A percentile compares a stretch with the other conserved stretches of the same genome.
These are phyloP conservation scores for Dicrostonyx torquatus DNA, from an alignment of 2,797 vertebrate species.

Conservation along the genomic window DNA sequence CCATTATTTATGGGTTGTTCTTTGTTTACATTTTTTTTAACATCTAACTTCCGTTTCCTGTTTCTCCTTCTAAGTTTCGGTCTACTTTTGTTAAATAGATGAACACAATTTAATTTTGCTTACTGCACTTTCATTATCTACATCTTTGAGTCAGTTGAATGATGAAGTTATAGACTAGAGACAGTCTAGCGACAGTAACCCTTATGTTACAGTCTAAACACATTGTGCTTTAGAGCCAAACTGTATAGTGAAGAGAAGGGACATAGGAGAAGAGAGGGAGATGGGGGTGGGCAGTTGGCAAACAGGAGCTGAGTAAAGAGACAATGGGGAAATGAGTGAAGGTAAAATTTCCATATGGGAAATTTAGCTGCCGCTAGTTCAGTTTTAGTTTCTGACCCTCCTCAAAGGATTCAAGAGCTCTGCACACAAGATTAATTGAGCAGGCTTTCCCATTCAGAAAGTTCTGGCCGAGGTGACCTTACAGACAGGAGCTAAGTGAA, in stretches of 20 bases:
- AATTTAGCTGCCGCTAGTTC: slow-evolving; percentile 28
- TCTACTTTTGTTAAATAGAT: background rate
- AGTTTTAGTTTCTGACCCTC: slow-evolving; percentile 77
- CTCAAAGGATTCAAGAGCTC: slow-evolving; percentile 73
- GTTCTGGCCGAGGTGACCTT: slow-evolving; percentile 70
- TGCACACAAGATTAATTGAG: slow-evolving; percentile 79
- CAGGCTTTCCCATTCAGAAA: slow-evolving; percentile 66
- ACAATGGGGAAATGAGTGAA: background rate
- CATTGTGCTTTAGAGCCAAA: background rate
- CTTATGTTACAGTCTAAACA: background rate
- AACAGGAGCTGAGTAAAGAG: background rate
- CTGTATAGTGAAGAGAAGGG: background rate
- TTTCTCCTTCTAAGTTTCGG: background rate
- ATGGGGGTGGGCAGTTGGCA: background rate
- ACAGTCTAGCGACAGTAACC: background rate
- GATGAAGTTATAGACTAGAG: background rate
- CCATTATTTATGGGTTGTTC: background rate
- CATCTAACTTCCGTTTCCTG: background rate
- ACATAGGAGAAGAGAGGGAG: background rate
- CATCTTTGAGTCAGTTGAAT: background rate
- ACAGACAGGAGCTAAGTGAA: slow-evolving; percentile 56
- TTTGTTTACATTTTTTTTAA: slow-evolving; percentile 1
- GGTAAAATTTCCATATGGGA: background rate
- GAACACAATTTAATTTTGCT: background rate
- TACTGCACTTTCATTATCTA: background rate